Percentiles rank a stretch among this genome's conserved stretches.
Evolutionary conservation across 2,888 invertebrate species (phyloP).

Genomic region (Drosophila prostipennis): DNA sequence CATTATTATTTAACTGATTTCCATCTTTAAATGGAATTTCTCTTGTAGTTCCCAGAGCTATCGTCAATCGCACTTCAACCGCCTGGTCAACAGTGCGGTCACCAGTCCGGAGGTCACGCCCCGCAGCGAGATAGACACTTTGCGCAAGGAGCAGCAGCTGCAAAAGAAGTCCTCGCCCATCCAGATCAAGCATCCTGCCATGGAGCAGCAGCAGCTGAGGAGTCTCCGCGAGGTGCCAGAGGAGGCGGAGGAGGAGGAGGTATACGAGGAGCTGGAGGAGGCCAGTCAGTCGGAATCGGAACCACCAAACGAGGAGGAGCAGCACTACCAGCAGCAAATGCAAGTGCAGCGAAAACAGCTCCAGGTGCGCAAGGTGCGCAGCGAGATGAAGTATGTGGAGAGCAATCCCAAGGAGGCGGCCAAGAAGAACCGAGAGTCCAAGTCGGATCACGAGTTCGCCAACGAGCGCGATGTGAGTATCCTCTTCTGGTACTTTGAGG

Average conservation of each 20-base stretch:
- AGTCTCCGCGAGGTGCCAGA: slow-evolving; percentile 14
- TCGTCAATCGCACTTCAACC: slow-evolving; percentile 52
- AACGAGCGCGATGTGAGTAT: slow-evolving; percentile 77
- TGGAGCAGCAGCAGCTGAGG: slow-evolving; percentile 17
- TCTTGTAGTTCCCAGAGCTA: slow-evolving; percentile 33
- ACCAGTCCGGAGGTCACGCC: slow-evolving; percentile 61
- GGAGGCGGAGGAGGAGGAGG: background rate
- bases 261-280: background rate
- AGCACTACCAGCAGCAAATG: slow-evolving; percentile 14
- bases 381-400: slow-evolving; percentile 82
- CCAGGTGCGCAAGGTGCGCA: slow-evolving; percentile 82
- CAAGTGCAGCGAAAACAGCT: slow-evolving; percentile 53
- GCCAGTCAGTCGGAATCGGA: slow-evolving; percentile 17
- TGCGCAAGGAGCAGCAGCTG: slow-evolving; percentile 54
- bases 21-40: background rate
- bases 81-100: slow-evolving; percentile 63
- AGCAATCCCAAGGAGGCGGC: slow-evolving; percentile 51
- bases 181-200: background rate
- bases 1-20: background rate
- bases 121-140: slow-evolving; percentile 57
- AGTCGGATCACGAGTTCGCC: slow-evolving; percentile 81
- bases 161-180: background rate
- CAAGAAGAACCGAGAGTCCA: slow-evolving; percentile 78
- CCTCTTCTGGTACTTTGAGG: no score
- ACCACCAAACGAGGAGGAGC: slow-evolving; percentile 8